Evolutionary conservation across 1,140 invertebrate genomes (phyloP), one percentile per base, ranked within the genome.

Genomic region (Oedothorax gibbosus): DNA sequence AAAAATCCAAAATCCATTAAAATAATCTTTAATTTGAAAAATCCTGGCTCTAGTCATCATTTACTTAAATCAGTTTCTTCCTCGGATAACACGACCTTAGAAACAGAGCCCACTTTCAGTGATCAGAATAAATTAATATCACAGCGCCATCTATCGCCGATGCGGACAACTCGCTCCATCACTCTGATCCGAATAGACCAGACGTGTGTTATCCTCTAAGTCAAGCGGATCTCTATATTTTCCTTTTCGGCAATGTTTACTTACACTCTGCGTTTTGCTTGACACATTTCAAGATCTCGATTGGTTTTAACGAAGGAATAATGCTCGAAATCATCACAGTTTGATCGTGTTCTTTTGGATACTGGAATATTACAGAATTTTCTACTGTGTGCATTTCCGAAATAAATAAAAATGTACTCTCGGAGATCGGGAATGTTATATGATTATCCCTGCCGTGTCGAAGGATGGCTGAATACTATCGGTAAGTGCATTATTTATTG

Each of bases 381-480:
- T 54, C 18, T 65, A 54, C 49, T 84, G 14, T 68, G 51, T 56
- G 49, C 12, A 57, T n/a, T 56, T 21, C 12, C 12, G 50, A 75
- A 75, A 72, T 54, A 49, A 49, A 14, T 21, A 11, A 76, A 11
- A 18, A 84, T 84, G 81, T 84, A 56, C 57, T 75, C 62, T 6
- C 50, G 72, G 15, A 53, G 81, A 75, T 56, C 81, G 5, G 83
- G 73, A 73, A 51, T 78, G 83, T 15, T 84, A 12, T 86, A 80
- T 86, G 91, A 92, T 87, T 94, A 93, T 89, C 93, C 93, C 66
- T 93, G 93, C 88, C 90, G 93, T 53, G 92, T 93, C 51, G 93
- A 94, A 90, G 93, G 93, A 87, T 94, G 93, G 93, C 89, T 94
- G 77, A 93, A 93, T 89, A 91, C 93, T 90, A 93, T 92, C 88